Conservation (phyloP, 2,888 invertebrate species). For the Spicauda simplicius region DNA sequence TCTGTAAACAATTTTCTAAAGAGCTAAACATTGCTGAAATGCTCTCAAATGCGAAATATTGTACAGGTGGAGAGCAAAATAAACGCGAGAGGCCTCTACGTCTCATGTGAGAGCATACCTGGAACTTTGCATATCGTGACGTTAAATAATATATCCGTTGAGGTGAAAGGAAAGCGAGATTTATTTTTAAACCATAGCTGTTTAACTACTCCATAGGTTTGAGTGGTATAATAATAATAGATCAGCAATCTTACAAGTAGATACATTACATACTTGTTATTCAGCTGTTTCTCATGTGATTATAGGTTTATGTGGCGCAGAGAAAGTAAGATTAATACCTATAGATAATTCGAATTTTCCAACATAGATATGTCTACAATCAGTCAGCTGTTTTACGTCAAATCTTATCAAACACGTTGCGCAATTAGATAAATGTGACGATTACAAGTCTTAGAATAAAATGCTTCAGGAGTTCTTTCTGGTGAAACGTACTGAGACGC, state of each 20-base stretch:
- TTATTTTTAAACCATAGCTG: slow-evolving; percentile 7
- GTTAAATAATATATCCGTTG: slow-evolving; percentile 3
- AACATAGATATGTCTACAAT: background rate
- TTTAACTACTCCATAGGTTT: background rate
- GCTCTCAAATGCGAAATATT: background rate
- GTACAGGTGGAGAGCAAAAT: background rate
- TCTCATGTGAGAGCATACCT: background rate
- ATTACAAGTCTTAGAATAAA: too few species aligned
- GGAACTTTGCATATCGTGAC: slow-evolving; percentile 1
- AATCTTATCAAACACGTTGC: background rate
- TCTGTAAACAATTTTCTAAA: background rate
- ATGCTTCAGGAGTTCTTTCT: background rate
- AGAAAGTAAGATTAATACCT: background rate
- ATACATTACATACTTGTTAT: background rate
- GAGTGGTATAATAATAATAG: background rate
- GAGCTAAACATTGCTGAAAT: background rate
- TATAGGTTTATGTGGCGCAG: background rate
- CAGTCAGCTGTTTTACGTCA: background rate
- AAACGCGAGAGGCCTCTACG: background rate
- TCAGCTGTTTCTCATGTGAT: background rate
- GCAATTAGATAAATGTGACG: background rate
- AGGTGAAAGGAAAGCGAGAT: slow-evolving; percentile 10
- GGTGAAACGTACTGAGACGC: background rate
- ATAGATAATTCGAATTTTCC: background rate
- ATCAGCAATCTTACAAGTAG: background rate